Evolutionary conservation across 1,140 invertebrate genomes (phyloP), one percentile per base, ranked within the genome.

Genomic region (Aphelinus atriplicis): DNA sequence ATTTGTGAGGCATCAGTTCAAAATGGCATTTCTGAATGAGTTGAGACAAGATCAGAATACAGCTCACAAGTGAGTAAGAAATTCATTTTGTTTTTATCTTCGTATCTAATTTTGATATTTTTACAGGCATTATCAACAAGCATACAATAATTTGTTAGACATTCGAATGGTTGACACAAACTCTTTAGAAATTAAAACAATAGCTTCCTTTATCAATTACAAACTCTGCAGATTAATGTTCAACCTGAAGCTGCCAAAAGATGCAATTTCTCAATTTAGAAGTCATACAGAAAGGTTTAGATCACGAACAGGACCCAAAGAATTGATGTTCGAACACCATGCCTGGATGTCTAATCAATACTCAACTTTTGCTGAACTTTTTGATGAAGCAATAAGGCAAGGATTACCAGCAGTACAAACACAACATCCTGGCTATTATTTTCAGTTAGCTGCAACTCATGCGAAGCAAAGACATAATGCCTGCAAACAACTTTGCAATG

Each of bases 331-430:
- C 90, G 97, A 99, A 85, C 97, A 99, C 87, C 92, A 95, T 89
- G 96, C 96, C 3, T 99, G 97, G 97, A 92, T 99, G 84, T 94
- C 96, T n/a, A 95, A 94, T 89, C 97, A 99, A 91, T 98, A 92
- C 81, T 92, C 91, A 80, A 91, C 92, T 46, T 99, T 99, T 91
- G 97, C 95, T 50, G 96, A 98, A 83, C 89, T 98, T 53, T 98
- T 99, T 91, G 95, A 97, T 88, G 95, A 97, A 87, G 96, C 97
- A 42, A 96, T 98, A 53, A 92, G 94, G 81, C 91, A 93, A 80
- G 96, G 96, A 45, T 88, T 98, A 63, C 93, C 94, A 47, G 95
- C 96, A 6, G 93, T 97, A 72, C 96, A 98, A 84, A 97, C 95
- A 0, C 96, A 98, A 84, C 96, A 99, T 90, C 97, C 97, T 43